Evolutionary conservation across 1,140 invertebrate genomes (phyloP), one percentile per base, ranked within the genome.

Genomic region (Venustaconcha ellipsiformis): DNA sequence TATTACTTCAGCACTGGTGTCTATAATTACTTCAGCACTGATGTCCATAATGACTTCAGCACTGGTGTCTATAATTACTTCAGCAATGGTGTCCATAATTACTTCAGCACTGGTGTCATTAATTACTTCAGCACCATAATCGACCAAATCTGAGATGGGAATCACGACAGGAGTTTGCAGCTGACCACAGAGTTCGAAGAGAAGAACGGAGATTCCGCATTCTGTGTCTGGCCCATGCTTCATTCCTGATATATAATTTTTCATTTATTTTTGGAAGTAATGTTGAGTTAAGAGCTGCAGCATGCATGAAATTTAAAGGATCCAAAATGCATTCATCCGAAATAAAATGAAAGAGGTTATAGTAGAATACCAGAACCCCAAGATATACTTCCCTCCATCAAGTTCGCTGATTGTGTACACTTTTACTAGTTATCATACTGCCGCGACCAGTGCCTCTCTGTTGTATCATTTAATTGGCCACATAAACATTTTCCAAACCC

Each of bases 161-260:
- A 37, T 37, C 37, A 2, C 37, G 37, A 37, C 37, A 6, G 37
- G 37, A 37, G 26, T 15, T 30, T 70, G 74, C 65, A 57, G n/a
- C 20, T 56, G 67, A 63, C n/a, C n/a, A n/a, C n/a, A n/a, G n/a
- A n/a, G n/a, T n/a, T n/a, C n/a, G n/a, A n/a, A n/a, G n/a, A n/a
- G n/a, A n/a, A n/a, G n/a, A n/a, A n/a, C n/a, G n/a, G n/a, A n/a
- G n/a, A n/a, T n/a, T n/a, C n/a, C n/a, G n/a, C n/a, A n/a, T n/a
- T n/a, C 73, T 72, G 57, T 81, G 79, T 14, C 57, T 30, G 55
- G 75, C 67, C 76, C 72, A 81, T 62, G 79, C 76, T 30, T 72
- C 60, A 23, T 23, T 75, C 79, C 73, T 78, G 20, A 78, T 23
- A 5, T 72, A 1, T 12, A 81, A 60, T 60, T 70, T 70, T n/a